phyloP scores from a whole-genome alignment of 2,888 invertebrate species.

The Eugnorisma glareosa region DNA sequence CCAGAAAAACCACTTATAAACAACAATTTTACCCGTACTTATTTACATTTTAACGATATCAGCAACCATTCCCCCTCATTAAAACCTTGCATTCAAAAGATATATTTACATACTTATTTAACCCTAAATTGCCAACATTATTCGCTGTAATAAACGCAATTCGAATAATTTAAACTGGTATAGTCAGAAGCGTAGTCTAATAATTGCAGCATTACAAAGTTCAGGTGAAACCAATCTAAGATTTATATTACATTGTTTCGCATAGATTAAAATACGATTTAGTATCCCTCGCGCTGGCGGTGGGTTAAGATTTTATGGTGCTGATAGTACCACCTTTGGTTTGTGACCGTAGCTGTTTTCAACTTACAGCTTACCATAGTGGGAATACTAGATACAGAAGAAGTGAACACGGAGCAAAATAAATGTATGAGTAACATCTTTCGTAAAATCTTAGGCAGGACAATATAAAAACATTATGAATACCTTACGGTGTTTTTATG shows the following conservation, averaged over 20 bases:
- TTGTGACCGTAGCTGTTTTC: neutral
- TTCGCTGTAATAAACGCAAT: conserved; percentile 55
- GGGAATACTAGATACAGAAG: conserved; percentile 12
- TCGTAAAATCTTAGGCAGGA: neutral
- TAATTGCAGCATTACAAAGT: conserved; percentile 78
- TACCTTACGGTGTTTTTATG: neutral
- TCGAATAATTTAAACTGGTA: conserved; percentile 55
- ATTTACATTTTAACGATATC: conserved; percentile 61
- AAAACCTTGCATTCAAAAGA: conserved; percentile 50
- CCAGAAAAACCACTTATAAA: neutral
- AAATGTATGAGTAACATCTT: neutral
- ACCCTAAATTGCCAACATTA: conserved; percentile 61
- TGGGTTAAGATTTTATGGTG: conserved; percentile 65
- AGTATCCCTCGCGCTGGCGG: conserved; percentile 65
- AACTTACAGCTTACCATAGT: neutral
- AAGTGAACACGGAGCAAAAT: neutral
- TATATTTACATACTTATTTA: conserved; percentile 57
- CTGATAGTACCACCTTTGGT: conserved; percentile 65
- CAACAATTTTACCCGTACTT: conserved; percentile 21
- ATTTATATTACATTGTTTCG: conserved; percentile 82
- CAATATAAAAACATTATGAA: neutral
- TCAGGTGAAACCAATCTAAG: conserved; percentile 80
- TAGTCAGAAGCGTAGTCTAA: conserved; percentile 75
- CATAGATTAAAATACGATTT: conserved; percentile 80
- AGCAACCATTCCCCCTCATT: conserved; percentile 50